phyloP scores from a whole-genome alignment of 2,113 vertebrate species.

The Reinhardtius hippoglossoides region DNA sequence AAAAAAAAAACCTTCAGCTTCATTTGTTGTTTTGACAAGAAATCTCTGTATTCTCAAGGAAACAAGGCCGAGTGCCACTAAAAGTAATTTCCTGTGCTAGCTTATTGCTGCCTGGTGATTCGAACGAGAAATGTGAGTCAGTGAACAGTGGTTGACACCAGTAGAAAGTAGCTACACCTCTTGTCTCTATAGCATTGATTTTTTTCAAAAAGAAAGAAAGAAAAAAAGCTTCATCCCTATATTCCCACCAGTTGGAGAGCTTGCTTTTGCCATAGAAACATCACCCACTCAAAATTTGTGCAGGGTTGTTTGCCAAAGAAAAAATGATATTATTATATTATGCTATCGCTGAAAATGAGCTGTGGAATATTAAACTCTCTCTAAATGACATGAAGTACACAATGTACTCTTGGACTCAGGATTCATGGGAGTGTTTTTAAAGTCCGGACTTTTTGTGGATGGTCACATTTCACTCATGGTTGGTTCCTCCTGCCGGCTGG shows the following conservation, averaged over 20 bases:
- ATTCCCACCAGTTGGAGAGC: constrained; percentile 51
- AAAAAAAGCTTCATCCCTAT: constrained; percentile 22
- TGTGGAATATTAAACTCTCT: background rate
- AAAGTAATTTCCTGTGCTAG: background rate
- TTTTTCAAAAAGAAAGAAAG: background rate
- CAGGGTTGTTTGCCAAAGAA: constrained; percentile 51
- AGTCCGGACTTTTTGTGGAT: background rate
- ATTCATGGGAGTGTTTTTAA: constrained; percentile 12
- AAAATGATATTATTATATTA: constrained; percentile 11
- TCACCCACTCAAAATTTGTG: constrained; percentile 77
- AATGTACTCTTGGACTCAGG: background rate
- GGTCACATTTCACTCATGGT: background rate
- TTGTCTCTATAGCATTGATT: constrained; percentile 19
- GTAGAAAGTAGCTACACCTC: constrained; percentile 6
- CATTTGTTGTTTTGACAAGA: background rate
- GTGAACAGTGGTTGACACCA: background rate
- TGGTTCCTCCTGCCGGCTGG: constrained; percentile 9
- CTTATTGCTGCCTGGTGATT: constrained; percentile 16
- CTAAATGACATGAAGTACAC: background rate
- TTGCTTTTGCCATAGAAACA: constrained; percentile 74
- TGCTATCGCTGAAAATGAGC: background rate
- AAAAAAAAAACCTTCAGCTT: background rate
- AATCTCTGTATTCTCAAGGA: background rate
- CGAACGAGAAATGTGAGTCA: background rate
- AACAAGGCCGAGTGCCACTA: background rate